phyloP scores from a whole-genome alignment of 2,888 invertebrate genomes.

The Germaria angustata region DNA sequence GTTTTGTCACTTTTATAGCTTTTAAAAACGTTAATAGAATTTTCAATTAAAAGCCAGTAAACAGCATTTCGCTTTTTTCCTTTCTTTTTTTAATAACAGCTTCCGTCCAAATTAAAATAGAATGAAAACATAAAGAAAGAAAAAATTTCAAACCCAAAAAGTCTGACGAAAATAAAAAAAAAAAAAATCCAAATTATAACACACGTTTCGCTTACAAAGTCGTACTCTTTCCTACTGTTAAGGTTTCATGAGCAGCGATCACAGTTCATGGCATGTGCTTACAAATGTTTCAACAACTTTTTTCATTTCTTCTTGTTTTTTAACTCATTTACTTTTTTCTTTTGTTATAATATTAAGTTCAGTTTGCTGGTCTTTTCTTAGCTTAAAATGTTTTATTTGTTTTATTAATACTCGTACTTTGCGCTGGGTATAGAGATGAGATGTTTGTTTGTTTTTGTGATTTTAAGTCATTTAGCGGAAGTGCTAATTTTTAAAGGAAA shows the following conservation, averaged over 20 bases:
- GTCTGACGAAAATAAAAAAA: neutral
- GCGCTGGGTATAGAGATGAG: neutral
- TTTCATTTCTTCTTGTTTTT: slow-evolving; percentile 22
- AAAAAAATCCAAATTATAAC: slow-evolving; percentile 23
- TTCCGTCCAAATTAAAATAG: slow-evolving; percentile 28
- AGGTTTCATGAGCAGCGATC: slow-evolving; percentile 17
- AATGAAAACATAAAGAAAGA: neutral
- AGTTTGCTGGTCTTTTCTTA: neutral
- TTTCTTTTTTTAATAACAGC: slow-evolving; percentile 14
- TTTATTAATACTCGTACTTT: slow-evolving; percentile 47
- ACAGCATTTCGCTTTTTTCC: slow-evolving; percentile 21
- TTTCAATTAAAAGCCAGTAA: slow-evolving; percentile 44
- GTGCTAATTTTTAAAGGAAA: slow-evolving; percentile 66
- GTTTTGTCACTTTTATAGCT: neutral
- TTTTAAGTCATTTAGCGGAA: slow-evolving; percentile 63
- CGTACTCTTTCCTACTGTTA: neutral
- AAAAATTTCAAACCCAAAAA: neutral
- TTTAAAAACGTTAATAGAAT: slow-evolving; percentile 61
- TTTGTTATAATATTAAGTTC: slow-evolving; percentile 1
- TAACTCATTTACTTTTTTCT: neutral
- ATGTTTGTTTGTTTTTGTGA: slow-evolving; percentile 42
- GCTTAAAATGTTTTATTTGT: slow-evolving; percentile 35
- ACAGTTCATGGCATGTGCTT: slow-evolving; percentile 62
- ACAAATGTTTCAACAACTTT: slow-evolving; percentile 40
- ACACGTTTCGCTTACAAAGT: slow-evolving; percentile 46